Percentiles rank a stretch among this genome's conserved stretches.
Conservation (phyloP, 2,113 vertebrate genomes). For the Aix galericulata region DNA sequence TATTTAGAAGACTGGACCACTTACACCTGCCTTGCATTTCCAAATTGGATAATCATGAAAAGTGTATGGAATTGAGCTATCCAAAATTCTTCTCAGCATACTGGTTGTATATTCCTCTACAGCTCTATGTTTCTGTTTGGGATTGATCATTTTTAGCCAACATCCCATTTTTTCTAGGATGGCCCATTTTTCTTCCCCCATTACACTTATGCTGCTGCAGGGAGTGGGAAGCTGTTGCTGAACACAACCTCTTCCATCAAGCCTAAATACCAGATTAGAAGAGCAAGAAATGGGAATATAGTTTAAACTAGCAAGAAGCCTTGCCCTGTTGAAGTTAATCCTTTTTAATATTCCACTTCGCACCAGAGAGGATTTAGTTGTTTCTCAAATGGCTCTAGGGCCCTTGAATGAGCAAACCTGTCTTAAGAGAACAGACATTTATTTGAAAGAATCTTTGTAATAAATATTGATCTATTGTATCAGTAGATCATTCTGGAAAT, state of each 20-base stretch:
- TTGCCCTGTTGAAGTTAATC: background rate
- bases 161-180: background rate
- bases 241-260: background rate
- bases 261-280: background rate
- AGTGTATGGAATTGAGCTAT: background rate
- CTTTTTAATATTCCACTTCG: conserved; percentile 24
- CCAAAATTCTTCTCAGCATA: background rate
- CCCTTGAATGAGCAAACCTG: background rate
- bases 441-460: conserved; percentile 21
- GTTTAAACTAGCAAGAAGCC: background rate
- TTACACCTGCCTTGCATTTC: background rate
- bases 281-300: background rate
- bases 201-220: background rate
- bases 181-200: background rate
- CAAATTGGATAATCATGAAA: background rate
- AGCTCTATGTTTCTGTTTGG: background rate
- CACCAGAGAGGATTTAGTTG: conserved; percentile 51
- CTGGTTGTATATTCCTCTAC: background rate
- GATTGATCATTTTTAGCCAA: background rate
- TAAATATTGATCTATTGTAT: conserved; percentile 31
- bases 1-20: background rate
- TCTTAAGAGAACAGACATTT: background rate
- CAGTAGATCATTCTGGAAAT: conserved; percentile 1
- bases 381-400: conserved; percentile 13
- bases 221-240: background rate